Evolutionary conservation across 2,888 invertebrate genomes (phyloP).

Genomic region (Microplitis manilae): DNA sequence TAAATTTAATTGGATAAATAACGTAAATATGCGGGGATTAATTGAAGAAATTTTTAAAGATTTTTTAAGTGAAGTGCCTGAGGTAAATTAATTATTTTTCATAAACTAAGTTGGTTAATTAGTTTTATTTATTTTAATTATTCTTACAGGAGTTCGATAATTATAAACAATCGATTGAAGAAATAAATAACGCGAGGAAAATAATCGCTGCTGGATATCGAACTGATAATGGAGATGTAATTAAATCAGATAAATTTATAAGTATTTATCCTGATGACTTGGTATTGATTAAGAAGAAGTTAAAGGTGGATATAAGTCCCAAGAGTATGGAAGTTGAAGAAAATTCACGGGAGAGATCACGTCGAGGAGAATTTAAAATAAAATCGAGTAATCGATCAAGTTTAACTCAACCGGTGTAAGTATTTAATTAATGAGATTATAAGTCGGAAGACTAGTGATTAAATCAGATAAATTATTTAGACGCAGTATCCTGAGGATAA

Average conservation of each 20-base stretch:
- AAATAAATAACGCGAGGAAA: slow-evolving; percentile 55
- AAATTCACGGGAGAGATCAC: neutral
- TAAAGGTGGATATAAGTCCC: no score
- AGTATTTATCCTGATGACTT: slow-evolving; percentile 32
- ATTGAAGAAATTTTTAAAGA: neutral
- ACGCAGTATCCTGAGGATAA: slow-evolving; percentile 48
- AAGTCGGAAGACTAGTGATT: neutral
- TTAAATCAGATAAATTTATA: slow-evolving; percentile 10
- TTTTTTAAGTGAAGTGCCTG: neutral
- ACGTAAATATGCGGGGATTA: neutral
- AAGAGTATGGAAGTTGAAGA: no score
- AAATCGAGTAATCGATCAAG: neutral
- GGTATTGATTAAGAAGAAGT: neutral
- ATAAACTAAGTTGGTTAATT: neutral
- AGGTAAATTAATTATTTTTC: neutral
- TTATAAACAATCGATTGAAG: slow-evolving; percentile 47
- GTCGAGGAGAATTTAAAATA: neutral
- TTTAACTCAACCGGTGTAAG: neutral
- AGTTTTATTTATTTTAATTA: neutral
- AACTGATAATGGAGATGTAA: neutral
- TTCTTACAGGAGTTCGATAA: slow-evolving; percentile 48
- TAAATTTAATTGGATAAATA: neutral
- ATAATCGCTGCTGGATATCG: slow-evolving; percentile 47
- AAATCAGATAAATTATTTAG: slow-evolving; percentile 22
- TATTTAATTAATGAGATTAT: neutral